Base-by-base conservation (phyloP, 2,113 vertebrate genomes). In the Campylomormyrus numenius region DNA sequence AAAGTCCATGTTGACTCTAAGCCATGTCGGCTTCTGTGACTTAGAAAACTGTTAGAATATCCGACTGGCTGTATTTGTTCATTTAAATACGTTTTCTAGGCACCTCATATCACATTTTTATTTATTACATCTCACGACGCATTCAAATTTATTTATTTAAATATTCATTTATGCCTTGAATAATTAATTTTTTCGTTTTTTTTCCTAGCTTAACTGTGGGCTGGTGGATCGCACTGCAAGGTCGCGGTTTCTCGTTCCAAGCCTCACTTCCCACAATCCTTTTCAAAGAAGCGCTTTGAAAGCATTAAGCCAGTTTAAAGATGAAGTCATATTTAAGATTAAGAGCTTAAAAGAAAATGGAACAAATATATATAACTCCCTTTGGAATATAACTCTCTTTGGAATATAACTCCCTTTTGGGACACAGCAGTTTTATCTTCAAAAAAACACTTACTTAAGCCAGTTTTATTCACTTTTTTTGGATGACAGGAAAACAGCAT, bases 261-360 rank as follows among this genome's bases (percentile, higher is more conserved):
- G 7, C 42, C 45, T 46, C 39, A 48, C 83, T 24, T 85, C 39
- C 42, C 45, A 48, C 21, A 45, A 85, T 17, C 39, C 39, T 48
- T 80, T 80, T 42, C 74, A 80, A 80, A 80, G 74, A 19, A 17
- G 35, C 1, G 4, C 31, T 80, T 80, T 42, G 13, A 80, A 80
- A 42, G 74, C 13, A 80, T 80, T 80, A 80, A 80, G 35, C 74
- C 74, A 35, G 74, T 80, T 80, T 80, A 80, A 80, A 80, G 74
- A 80, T 80, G 31, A 42, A 80, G 74, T 80, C 74, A 80, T 42
- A 80, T 80, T 80, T 42, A 42, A 80, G 35, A 80, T 80, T 80
- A 80, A 80, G 74, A 80, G 74, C 74, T 80, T 80, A 42, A 80
- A 80, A 80, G 35, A 80, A 42, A 80, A 80, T 42, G 13, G 74